These are phyloP conservation scores for Linnaemya tessellans DNA, from an alignment of 2,888 invertebrate species.

Conservation along the genomic window DNA sequence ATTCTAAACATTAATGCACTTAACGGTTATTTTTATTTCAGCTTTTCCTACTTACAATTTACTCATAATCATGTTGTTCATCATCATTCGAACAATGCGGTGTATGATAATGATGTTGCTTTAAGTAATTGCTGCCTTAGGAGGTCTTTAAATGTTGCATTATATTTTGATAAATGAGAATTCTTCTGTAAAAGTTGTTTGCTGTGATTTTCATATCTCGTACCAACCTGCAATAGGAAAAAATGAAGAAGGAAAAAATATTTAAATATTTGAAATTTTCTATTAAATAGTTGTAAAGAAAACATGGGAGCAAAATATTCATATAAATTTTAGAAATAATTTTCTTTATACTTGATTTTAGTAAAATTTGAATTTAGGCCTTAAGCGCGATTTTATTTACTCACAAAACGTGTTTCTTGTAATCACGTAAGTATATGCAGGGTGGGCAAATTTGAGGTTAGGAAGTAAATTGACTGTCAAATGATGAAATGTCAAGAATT, in stretches of 20 bases:
- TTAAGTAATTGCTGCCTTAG: conserved; percentile 37
- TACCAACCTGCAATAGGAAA: conserved; percentile 41
- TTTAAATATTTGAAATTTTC: conserved; percentile 7
- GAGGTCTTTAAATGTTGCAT: conserved; percentile 55
- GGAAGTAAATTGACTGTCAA: too few species aligned
- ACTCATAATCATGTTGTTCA: conserved; percentile 32
- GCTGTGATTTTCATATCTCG: conserved; percentile 7
- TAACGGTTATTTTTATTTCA: conserved; percentile 59
- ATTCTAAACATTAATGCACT: conserved; percentile 58
- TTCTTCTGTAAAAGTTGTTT: conserved; percentile 49
- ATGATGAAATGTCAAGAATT: too few species aligned
- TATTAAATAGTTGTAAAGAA: conserved; percentile 32
- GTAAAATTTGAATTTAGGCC: too few species aligned
- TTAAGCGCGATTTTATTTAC: too few species aligned
- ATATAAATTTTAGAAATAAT: too few species aligned
- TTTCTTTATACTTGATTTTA: too few species aligned
- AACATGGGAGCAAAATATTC: neutral
- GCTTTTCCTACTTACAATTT: conserved; percentile 36
- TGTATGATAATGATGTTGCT: conserved; percentile 47
- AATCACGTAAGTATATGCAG: too few species aligned
- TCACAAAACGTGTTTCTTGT: too few species aligned
- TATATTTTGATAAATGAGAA: conserved; percentile 67
- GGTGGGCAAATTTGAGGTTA: too few species aligned
- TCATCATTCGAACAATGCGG: conserved; percentile 11
- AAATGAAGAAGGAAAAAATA: neutral